Conservation (phyloP, 2,113 vertebrate genomes). For the Tragulus kanchil region DNA sequence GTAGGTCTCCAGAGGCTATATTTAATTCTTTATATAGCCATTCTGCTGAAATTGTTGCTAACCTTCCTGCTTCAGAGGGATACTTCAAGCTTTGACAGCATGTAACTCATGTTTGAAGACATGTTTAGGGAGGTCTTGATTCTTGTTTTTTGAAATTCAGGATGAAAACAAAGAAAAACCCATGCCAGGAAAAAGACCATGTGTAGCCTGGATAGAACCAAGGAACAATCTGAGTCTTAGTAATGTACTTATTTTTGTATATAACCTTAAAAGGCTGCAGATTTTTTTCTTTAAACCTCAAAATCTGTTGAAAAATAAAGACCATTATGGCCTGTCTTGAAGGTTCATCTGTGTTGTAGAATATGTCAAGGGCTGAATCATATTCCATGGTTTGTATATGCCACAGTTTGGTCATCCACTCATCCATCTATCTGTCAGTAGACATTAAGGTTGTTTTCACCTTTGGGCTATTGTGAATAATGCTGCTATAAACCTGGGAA, state of each 20-base stretch:
- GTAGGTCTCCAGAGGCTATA: conserved; percentile 48
- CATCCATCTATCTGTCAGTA: neutral
- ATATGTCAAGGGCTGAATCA: neutral
- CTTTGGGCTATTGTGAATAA: neutral
- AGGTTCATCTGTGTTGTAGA: neutral
- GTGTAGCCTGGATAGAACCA: neutral
- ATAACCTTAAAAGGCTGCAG: neutral
- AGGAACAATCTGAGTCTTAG: neutral
- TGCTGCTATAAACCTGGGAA: neutral
- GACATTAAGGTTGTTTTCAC: neutral
- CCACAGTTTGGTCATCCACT: neutral
- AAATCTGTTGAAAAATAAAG: too few species aligned
- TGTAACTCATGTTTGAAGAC: neutral
- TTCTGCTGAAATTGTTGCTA: conserved; percentile 61
- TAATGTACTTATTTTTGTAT: neutral
- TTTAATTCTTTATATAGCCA: conserved; percentile 65
- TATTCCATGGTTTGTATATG: neutral
- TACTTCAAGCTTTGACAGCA: conserved; percentile 8
- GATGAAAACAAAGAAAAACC: conserved; percentile 36
- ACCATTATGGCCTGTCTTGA: neutral
- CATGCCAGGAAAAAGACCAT: neutral
- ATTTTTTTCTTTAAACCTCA: too few species aligned
- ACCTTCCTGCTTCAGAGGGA: conserved; percentile 18
- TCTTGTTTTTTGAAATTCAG: neutral
- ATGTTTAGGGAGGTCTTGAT: neutral